Conservation (phyloP, 35 echinoderm and acorn worm genomes). For the Lytechinus pictus region DNA sequence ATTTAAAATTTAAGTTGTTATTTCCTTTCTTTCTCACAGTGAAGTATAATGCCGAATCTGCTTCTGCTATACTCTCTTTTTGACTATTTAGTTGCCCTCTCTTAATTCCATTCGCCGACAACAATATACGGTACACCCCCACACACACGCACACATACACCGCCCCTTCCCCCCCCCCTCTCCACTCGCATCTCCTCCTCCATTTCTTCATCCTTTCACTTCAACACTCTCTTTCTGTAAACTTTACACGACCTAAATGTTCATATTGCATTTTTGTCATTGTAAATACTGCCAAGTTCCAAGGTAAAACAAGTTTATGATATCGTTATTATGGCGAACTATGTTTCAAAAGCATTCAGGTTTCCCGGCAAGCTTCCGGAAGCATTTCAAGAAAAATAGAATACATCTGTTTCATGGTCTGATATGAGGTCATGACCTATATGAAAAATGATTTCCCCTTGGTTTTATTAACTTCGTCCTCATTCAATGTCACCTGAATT, state of each 20-base stretch:
- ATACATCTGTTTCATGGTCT: not conserved
- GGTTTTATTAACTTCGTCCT: not conserved
- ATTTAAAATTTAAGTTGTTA: too few species aligned
- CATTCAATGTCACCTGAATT: not conserved
- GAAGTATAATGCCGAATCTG: too few species aligned
- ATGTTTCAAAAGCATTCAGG: not conserved
- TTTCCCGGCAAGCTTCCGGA: not conserved
- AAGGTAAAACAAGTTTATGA: not conserved
- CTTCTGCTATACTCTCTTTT: too few species aligned
- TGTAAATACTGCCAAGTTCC: not conserved
- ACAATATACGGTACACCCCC: too few species aligned
- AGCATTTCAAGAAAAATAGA: not conserved
- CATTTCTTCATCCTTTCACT: too few species aligned
- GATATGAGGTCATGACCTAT: not conserved
- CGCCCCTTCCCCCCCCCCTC: too few species aligned
- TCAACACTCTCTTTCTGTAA: not conserved
- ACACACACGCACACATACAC: too few species aligned
- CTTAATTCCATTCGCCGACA: too few species aligned
- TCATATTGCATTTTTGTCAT: not conserved
- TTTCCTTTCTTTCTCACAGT: too few species aligned
- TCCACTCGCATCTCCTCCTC: too few species aligned
- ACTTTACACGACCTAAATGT: not conserved
- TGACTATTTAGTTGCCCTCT: too few species aligned
- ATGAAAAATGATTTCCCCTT: not conserved
- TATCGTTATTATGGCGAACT: too few species aligned